Percentiles rank a stretch among this genome's conserved stretches.
These are phyloP conservation scores for Poecilia wingei DNA, from an alignment of 2,797 vertebrate species.

Conservation along the genomic window DNA sequence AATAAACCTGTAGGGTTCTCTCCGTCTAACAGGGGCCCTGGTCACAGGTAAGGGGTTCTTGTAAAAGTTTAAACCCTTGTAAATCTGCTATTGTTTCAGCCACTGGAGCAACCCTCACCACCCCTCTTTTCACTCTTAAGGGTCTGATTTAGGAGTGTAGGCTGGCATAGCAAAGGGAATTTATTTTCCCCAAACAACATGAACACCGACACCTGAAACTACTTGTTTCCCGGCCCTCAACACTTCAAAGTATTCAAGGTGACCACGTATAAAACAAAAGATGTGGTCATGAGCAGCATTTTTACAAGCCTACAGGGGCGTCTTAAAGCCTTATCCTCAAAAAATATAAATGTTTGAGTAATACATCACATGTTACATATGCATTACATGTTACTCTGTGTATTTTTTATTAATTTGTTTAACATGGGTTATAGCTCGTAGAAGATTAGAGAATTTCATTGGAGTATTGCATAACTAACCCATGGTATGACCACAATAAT, in stretches of 20 bases:
- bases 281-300: constrained; percentile 10
- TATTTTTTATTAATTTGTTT: neutral
- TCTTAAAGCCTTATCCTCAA: neutral
- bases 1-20: constrained; percentile 50
- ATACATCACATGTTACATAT: neutral
- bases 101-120: constrained; percentile 54
- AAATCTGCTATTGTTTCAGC: constrained; percentile 72
- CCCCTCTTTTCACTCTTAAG: constrained; percentile 15
- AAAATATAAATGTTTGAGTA: neutral
- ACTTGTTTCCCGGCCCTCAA: constrained; percentile 61
- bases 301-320: constrained; percentile 32
- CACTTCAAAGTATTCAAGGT: constrained; percentile 31
- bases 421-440: neutral
- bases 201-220: constrained; percentile 67
- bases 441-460: neutral
- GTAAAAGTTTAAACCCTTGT: constrained; percentile 70
- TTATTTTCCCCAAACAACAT: constrained; percentile 69
- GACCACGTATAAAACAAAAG: constrained; percentile 25
- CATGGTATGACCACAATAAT: neutral
- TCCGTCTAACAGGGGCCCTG: constrained; percentile 39
- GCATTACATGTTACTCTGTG: neutral
- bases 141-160: constrained; percentile 69
- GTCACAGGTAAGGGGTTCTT: constrained; percentile 41
- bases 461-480: neutral
- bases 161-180: constrained; percentile 48